These are phyloP conservation scores for Campoplex nolae DNA, from an alignment of 2,888 invertebrate genomes.

Conservation along the genomic window DNA sequence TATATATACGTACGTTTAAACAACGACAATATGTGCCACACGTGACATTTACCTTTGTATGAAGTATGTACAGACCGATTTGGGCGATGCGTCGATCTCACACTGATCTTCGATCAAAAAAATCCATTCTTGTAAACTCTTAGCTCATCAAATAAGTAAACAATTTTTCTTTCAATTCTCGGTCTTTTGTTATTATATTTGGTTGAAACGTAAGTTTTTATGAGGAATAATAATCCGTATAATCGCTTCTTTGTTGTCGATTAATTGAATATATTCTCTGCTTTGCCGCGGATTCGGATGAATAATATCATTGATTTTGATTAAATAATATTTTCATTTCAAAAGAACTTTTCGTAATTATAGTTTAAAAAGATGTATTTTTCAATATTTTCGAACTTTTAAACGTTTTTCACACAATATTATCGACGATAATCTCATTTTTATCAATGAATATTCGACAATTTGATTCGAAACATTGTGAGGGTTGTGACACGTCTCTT, in stretches of 20 bases:
- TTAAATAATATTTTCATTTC: not conserved
- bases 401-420: not conserved
- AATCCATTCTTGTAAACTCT: not conserved
- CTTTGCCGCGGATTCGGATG: not conserved
- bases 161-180: not conserved
- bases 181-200: not conserved
- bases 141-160: not conserved
- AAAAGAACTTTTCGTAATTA: not conserved
- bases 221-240: not conserved
- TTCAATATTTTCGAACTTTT: not conserved
- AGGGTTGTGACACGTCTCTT: not conserved
- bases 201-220: not conserved
- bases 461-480: not conserved
- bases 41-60: constrained; percentile 17
- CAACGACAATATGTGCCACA: constrained; percentile 38
- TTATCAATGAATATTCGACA: not conserved
- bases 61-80: not conserved
- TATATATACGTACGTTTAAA: constrained; percentile 40
- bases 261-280: not conserved
- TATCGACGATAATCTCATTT: not conserved
- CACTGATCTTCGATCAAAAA: not conserved
- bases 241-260: not conserved
- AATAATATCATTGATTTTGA: not conserved
- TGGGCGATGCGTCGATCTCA: not conserved
- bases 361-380: not conserved